Evolutionary conservation across 2,888 invertebrate species (phyloP).

Genomic region (Andrena camellia): DNA sequence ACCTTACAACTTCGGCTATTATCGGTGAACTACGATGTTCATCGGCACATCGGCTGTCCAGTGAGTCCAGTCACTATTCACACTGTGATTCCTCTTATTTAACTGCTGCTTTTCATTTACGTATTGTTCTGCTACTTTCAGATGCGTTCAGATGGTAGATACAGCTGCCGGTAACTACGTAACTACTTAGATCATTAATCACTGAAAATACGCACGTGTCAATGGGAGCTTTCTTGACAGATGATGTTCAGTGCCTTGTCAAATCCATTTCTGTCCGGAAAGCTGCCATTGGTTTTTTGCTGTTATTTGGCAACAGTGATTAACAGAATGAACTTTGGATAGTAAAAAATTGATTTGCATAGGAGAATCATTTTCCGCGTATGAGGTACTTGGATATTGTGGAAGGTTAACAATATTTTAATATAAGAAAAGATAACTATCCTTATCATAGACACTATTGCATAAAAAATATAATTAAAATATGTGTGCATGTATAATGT

Average conservation of each 20-base stretch:
- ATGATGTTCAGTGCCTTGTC: not conserved
- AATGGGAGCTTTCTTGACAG: not conserved
- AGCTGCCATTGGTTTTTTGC: not conserved
- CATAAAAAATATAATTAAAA: too few species aligned
- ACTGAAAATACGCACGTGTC: not conserved
- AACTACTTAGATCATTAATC: not conserved
- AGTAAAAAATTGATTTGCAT: too few species aligned
- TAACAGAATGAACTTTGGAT: not conserved
- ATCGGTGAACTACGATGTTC: constrained; percentile 82
- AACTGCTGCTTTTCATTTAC: constrained; percentile 45
- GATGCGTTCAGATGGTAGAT: constrained; percentile 11
- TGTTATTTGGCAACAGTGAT: constrained; percentile 8
- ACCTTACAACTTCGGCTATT: constrained; percentile 80
- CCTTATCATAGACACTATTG: too few species aligned
- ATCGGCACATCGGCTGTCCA: constrained; percentile 78
- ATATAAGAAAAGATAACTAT: too few species aligned
- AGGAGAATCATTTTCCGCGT: too few species aligned
- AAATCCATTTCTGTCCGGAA: not conserved
- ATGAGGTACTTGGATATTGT: too few species aligned
- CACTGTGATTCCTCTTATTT: constrained; percentile 67
- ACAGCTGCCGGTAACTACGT: not conserved
- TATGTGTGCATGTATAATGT: too few species aligned
- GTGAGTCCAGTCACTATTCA: constrained; percentile 77
- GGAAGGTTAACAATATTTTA: too few species aligned
- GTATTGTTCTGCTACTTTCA: too few species aligned